Evolutionary conservation across 2,888 invertebrate genomes (phyloP).

Genomic region (Ganaspis brasiliensis): DNA sequence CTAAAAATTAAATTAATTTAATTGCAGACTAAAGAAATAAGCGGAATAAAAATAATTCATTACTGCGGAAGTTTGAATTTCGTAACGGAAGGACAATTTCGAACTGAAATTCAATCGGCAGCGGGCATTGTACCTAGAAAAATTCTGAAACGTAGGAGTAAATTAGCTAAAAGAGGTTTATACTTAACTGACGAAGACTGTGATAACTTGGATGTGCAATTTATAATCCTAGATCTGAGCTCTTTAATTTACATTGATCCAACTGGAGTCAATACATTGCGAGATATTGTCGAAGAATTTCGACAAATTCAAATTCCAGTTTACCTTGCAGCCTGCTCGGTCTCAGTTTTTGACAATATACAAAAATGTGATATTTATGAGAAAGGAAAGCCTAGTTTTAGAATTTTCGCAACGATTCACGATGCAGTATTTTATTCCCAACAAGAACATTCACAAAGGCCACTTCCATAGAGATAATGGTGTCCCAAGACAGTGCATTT

Average conservation of each 20-base stretch:
- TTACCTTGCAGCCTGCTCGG: conserved; percentile 82
- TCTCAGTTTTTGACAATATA: conserved; percentile 78
- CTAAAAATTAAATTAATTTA: conserved; percentile 14
- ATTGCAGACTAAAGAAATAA: conserved; percentile 84
- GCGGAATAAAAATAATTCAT: conserved; percentile 86
- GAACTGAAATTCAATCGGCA: conserved; percentile 81
- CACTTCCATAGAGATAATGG: conserved; percentile 34
- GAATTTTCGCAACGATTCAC: conserved; percentile 84
- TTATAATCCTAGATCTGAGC: conserved; percentile 84
- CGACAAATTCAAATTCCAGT: conserved; percentile 82
- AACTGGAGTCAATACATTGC: conserved; percentile 83
- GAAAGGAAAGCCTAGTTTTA: conserved; percentile 76
- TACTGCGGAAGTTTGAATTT: conserved; percentile 87
- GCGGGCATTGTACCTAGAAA: conserved; percentile 82
- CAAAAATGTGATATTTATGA: conserved; percentile 76
- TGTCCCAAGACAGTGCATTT: conserved; percentile 11
- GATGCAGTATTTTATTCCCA: conserved; percentile 83
- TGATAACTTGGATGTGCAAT: conserved; percentile 68
- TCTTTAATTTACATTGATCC: conserved; percentile 85
- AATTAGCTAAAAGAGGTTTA: conserved; percentile 74
- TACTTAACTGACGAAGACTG: conserved; percentile 63
- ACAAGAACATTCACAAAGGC: conserved; percentile 61
- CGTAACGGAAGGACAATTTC: conserved; percentile 84
- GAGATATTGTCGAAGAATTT: conserved; percentile 82
- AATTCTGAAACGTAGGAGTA: conserved; percentile 78